Percentiles rank a stretch among this genome's conserved stretches.
Conservation (phyloP, 30 jellyfish, hydroid and myxozoan species). For the Pelagia noctiluca region DNA sequence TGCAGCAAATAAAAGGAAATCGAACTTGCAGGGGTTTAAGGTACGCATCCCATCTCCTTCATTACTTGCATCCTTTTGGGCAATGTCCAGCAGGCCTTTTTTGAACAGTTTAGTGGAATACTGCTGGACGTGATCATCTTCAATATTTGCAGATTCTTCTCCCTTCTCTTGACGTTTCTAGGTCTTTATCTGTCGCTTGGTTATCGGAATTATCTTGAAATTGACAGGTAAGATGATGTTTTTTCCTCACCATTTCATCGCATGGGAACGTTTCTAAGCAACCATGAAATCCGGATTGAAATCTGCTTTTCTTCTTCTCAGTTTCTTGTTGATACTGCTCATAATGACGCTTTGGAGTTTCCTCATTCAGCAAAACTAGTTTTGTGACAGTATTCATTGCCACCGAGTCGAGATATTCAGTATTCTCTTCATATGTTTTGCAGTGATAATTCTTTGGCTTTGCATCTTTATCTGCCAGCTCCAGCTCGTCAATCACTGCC, state of each 20-base stretch:
- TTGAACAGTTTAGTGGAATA: neutral
- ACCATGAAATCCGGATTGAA: neutral
- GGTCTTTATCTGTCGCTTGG: neutral
- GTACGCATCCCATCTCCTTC: conserved; percentile 16
- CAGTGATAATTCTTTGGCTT: too few species aligned
- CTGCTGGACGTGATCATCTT: neutral
- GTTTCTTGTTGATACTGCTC: neutral
- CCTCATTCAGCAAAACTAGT: neutral
- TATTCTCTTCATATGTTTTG: neutral
- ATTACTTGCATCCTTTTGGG: neutral
- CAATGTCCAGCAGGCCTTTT: conserved; percentile 14
- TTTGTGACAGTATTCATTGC: neutral
- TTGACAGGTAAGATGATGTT: neutral
- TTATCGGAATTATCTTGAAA: neutral
- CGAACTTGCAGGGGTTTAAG: neutral
- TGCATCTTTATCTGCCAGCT: neutral
- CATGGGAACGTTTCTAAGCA: conserved; percentile 2
- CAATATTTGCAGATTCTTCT: neutral
- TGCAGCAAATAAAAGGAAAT: neutral
- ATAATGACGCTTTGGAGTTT: neutral
- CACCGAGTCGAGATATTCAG: neutral
- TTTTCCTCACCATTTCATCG: neutral
- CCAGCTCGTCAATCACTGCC: neutral
- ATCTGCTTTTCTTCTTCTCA: neutral
- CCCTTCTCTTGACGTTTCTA: neutral